Base-by-base conservation (phyloP, 2,888 invertebrate species). In the Icerya purchasi region DNA sequence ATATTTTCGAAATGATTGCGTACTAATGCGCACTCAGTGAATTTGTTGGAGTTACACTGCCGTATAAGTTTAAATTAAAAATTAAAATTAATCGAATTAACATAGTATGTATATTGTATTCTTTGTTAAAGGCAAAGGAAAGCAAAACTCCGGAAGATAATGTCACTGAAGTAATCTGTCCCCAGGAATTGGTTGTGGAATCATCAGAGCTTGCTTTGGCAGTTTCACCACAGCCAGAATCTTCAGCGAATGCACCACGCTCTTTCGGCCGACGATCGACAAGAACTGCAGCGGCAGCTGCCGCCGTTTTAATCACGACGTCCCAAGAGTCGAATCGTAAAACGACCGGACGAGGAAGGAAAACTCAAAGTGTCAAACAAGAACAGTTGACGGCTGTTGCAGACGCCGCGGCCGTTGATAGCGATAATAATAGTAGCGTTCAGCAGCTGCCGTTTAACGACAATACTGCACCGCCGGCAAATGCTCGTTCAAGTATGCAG, bases 151-250 rank as follows among this genome's bases (percentile, higher is more conserved):
- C 88, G 10, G 92, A 93, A 69, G 90, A 89, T 66, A 80, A 86
- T 18, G 90, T 91, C 64, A 92, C 93, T 65, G 90, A 92, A 68
- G 89, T 90, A 3, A 50, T 55, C n/a, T n/a, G n/a, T n/a, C n/a
- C n/a, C n/a, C n/a, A n/a, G n/a, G n/a, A n/a, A n/a, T n/a, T n/a
- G n/a, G n/a, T n/a, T n/a, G n/a, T n/a, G n/a, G n/a, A n/a, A n/a
- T n/a, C n/a, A n/a, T n/a, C n/a, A n/a, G n/a, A n/a, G n/a, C n/a
- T n/a, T n/a, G n/a, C n/a, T n/a, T n/a, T n/a, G n/a, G n/a, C n/a
- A n/a, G n/a, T n/a, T n/a, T n/a, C n/a, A n/a, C n/a, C n/a, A n/a
- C n/a, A n/a, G n/a, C n/a, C n/a, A n/a, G n/a, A n/a, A n/a, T n/a
- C n/a, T n/a, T n/a, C n/a, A n/a, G n/a, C 0, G 82, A 89, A 1